Conservation (phyloP, 2,797 vertebrate species). For the Galago senegalensis region DNA sequence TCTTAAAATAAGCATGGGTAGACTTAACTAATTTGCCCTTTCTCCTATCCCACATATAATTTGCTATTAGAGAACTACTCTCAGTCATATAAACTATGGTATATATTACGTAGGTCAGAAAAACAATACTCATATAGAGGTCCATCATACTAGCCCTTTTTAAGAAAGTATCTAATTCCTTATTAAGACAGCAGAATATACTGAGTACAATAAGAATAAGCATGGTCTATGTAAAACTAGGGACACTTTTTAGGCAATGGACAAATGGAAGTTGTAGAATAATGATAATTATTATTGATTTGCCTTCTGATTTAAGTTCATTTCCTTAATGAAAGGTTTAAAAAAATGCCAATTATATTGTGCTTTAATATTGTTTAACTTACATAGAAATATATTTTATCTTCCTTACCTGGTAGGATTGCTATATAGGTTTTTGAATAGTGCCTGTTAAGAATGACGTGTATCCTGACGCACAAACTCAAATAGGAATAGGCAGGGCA, state of each 20-base stretch:
- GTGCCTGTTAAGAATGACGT: not conserved
- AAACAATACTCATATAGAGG: not conserved
- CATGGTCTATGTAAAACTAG: not conserved
- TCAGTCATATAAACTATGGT: not conserved
- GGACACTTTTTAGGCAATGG: not conserved
- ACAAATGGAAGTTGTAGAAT: not conserved
- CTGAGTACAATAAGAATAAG: not conserved
- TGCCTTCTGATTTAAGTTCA: not conserved
- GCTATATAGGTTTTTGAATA: not conserved
- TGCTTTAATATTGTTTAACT: not conserved
- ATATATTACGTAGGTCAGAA: slow-evolving; percentile 1
- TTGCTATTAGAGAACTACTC: not conserved
- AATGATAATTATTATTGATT: not conserved
- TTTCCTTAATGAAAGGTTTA: not conserved
- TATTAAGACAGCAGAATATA: not conserved
- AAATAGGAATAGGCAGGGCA: not conserved
- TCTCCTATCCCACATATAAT: not conserved
- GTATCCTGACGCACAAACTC: not conserved
- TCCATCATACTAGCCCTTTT: not conserved
- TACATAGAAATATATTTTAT: not conserved
- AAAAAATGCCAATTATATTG: not conserved
- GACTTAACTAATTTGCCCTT: slow-evolving; percentile 8
- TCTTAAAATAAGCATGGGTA: not conserved
- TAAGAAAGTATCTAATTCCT: not conserved
- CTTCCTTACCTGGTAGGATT: not conserved